A percentile compares a stretch with the other conserved stretches of the same genome.
Evolutionary conservation across 2,113 vertebrate species (phyloP).

Genomic region (Nothobranchius furzeri): DNA sequence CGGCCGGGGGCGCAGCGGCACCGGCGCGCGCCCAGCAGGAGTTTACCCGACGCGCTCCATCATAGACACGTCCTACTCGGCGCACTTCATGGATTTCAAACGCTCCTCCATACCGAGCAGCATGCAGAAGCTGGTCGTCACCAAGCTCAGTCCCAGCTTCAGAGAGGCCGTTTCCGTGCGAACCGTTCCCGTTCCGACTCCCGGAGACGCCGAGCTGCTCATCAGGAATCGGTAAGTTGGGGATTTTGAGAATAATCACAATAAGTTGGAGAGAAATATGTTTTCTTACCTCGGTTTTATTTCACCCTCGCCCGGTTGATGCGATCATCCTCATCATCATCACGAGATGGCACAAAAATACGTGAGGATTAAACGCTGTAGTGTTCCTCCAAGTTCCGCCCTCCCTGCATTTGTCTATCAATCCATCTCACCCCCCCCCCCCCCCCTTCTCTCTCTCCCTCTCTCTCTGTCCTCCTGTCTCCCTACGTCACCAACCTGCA

Average conservation of each 20-base stretch:
- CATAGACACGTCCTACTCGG: conserved; percentile 91
- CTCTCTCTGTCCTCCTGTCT: conserved; percentile 49
- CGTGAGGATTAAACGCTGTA: conserved; percentile 62
- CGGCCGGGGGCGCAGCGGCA: conserved; percentile 41
- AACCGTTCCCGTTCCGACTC: conserved; percentile 84
- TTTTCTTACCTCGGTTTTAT: conserved; percentile 63
- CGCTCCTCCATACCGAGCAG: conserved; percentile 86
- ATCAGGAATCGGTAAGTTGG: conserved; percentile 92
- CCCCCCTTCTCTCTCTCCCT: conserved; percentile 70
- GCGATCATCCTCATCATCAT: conserved; percentile 66
- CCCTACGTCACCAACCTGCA: conserved; percentile 77
- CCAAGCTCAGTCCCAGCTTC: conserved; percentile 87
- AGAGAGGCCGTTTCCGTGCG: conserved; percentile 83
- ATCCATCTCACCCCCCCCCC: conserved; percentile 74
- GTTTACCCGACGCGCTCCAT: conserved; percentile 76
- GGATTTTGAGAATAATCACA: conserved; percentile 18
- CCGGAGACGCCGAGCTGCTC: conserved; percentile 89
- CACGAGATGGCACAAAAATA: conserved; percentile 64
- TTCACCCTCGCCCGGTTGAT: conserved; percentile 60
- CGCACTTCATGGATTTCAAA: conserved; percentile 93
- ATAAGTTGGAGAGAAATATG: conserved; percentile 61
- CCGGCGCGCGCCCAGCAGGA: conserved; percentile 57
- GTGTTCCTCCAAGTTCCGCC: conserved; percentile 76
- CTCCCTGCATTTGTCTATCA: conserved; percentile 75
- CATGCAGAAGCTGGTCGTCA: conserved; percentile 91